Percentiles rank a stretch among this genome's conserved stretches.
phyloP scores from a whole-genome alignment of 2,113 vertebrate species.

The Grallaria varia region DNA sequence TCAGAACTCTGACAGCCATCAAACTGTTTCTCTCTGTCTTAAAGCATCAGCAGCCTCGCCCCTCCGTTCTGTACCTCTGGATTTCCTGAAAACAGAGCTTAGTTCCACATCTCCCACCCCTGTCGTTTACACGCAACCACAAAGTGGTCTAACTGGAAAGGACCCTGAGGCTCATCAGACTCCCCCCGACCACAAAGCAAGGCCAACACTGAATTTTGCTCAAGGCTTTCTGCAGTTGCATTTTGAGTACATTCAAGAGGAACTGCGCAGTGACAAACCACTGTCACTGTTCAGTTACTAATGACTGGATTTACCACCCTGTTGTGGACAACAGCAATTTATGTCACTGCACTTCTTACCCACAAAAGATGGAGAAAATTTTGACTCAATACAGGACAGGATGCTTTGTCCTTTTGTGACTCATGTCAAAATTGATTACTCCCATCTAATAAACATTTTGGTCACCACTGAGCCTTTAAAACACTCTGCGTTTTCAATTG shows the following conservation, averaged over 20 bases:
- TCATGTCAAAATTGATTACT: neutral
- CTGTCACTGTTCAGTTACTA: neutral
- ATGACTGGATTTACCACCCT: neutral
- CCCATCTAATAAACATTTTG: neutral
- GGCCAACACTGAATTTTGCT: neutral
- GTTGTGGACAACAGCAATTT: neutral
- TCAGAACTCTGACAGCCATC: neutral
- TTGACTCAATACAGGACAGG: neutral
- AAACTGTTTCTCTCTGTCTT: neutral
- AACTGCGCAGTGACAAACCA: neutral
- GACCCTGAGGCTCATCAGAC: neutral
- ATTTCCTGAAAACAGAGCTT: neutral
- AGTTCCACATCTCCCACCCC: neutral
- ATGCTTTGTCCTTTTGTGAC: neutral
- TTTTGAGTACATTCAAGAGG: neutral
- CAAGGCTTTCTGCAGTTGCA: neutral
- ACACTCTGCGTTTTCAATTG: neutral
- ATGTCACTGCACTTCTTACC: neutral
- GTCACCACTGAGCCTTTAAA: neutral
- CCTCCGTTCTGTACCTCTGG: neutral
- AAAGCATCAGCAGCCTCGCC: neutral
- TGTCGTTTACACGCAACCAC: neutral
- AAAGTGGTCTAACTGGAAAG: neutral
- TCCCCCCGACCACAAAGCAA: neutral
- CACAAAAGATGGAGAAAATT: neutral